These are phyloP conservation scores for Bellardia pandia DNA, from an alignment of 2,888 invertebrate species.

Conservation along the genomic window DNA sequence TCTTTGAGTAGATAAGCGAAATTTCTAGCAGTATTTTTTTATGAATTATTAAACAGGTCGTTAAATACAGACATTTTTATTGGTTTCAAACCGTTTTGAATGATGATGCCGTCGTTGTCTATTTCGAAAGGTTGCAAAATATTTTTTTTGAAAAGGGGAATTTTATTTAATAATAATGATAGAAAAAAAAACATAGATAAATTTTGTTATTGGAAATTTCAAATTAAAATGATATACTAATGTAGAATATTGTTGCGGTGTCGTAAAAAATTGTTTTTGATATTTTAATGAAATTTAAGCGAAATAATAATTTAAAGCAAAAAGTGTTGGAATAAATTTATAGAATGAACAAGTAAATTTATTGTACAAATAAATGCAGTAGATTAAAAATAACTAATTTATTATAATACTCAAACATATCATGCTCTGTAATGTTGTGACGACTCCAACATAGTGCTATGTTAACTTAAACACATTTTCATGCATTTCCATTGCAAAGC, in stretches of 20 bases:
- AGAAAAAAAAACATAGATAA: not conserved
- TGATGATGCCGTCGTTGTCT: slow-evolving; percentile 21
- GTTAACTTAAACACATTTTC: too few relatives aligned
- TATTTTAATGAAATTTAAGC: not conserved
- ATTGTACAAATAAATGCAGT: too few relatives aligned
- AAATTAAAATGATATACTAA: not conserved
- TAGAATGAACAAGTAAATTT: too few relatives aligned
- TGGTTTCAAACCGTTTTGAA: slow-evolving; percentile 52
- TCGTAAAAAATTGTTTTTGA: not conserved
- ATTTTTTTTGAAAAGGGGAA: not conserved
- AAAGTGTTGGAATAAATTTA: not conserved
- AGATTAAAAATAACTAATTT: too few relatives aligned
- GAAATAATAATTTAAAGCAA: not conserved
- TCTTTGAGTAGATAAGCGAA: slow-evolving; percentile 21
- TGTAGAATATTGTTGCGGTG: not conserved
- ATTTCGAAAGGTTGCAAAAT: not conserved
- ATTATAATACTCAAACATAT: too few relatives aligned
- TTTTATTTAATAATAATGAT: slow-evolving; percentile 17
- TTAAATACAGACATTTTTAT: slow-evolving; percentile 61
- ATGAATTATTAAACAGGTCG: slow-evolving; percentile 56
- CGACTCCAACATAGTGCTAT: too few relatives aligned
- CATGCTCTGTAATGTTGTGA: too few relatives aligned
- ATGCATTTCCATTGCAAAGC: too few relatives aligned
- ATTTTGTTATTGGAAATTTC: slow-evolving; percentile 34
- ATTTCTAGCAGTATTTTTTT: slow-evolving; percentile 34